phyloP scores from a whole-genome alignment of 2,113 vertebrate species.

The Paedocypris sp. region DNA sequence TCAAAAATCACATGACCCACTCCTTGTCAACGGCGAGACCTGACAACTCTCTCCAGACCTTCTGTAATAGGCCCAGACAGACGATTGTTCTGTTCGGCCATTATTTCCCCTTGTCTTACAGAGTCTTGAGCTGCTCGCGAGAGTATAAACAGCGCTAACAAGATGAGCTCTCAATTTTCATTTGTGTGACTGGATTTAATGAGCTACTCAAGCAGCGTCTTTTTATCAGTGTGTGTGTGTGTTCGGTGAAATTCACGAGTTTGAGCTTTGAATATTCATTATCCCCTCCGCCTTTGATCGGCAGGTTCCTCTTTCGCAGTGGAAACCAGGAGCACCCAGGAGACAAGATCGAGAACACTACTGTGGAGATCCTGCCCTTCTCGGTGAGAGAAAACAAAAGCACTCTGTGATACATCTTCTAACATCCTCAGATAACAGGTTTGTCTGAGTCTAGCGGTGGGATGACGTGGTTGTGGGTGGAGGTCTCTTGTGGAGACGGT shows the following conservation, averaged over 20 bases:
- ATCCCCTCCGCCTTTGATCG: conserved; percentile 34
- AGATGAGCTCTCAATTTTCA: background rate
- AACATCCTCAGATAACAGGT: background rate
- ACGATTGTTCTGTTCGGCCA: background rate
- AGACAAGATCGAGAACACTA: conserved; percentile 86
- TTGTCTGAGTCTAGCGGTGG: background rate
- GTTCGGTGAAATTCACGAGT: background rate
- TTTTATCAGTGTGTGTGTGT: background rate
- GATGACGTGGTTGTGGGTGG: background rate
- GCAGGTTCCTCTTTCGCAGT: conserved; percentile 90
- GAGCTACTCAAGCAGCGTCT: conserved; percentile 13
- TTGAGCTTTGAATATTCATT: conserved; percentile 10
- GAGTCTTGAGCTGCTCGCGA: background rate
- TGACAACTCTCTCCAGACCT: too few relatives aligned
- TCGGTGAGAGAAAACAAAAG: conserved; percentile 59
- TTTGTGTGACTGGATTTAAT: conserved; percentile 23
- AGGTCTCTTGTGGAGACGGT: background rate
- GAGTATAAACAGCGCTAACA: conserved; percentile 17
- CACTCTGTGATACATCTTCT: background rate
- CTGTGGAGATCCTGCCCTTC: conserved; percentile 85
- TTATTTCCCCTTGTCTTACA: background rate
- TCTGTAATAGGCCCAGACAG: background rate
- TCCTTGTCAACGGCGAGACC: too few relatives aligned
- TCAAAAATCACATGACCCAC: too few relatives aligned
- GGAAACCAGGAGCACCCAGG: conserved; percentile 94